A percentile compares a stretch with the other conserved stretches of the same genome.
These are phyloP conservation scores for Buphagus erythrorhynchus DNA, from an alignment of 2,797 vertebrate species.

Conservation along the genomic window DNA sequence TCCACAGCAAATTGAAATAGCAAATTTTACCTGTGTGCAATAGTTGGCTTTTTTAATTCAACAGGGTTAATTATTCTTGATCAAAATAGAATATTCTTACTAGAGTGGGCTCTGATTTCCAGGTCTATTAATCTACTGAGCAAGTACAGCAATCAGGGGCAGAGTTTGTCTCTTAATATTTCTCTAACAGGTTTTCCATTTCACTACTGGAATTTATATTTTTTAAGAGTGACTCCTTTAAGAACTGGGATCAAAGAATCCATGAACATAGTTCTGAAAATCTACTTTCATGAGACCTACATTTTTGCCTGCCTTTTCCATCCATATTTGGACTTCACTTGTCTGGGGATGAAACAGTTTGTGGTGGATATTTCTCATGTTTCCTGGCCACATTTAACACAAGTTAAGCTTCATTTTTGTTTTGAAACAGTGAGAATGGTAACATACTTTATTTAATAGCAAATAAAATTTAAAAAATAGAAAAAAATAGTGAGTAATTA, in stretches of 20 bases:
- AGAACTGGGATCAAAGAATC: not conserved
- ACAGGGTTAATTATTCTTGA: not conserved
- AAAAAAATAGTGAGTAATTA: not conserved
- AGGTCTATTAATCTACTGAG: not conserved
- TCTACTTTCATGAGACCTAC: not conserved
- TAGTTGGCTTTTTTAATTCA: not conserved
- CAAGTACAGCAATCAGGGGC: not conserved
- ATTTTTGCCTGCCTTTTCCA: not conserved
- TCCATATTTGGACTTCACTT: not conserved
- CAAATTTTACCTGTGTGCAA: not conserved
- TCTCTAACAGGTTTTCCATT: not conserved
- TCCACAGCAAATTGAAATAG: not conserved
- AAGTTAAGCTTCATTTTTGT: not conserved
- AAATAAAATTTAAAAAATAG: not conserved
- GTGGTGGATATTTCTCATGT: not conserved
- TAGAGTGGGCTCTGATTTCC: not conserved
- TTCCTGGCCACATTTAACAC: not conserved
- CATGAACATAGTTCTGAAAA: not conserved
- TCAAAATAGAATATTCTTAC: not conserved
- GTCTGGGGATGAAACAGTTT: not conserved
- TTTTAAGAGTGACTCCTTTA: not conserved
- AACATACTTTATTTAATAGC: fast-evolving
- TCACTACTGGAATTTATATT: not conserved
- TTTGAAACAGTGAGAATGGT: not conserved
- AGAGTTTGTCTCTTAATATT: not conserved